Evolutionary conservation across 2,113 vertebrate species (phyloP), one percentile per base, ranked within the genome.

Genomic region (Takifugu bimaculatus): DNA sequence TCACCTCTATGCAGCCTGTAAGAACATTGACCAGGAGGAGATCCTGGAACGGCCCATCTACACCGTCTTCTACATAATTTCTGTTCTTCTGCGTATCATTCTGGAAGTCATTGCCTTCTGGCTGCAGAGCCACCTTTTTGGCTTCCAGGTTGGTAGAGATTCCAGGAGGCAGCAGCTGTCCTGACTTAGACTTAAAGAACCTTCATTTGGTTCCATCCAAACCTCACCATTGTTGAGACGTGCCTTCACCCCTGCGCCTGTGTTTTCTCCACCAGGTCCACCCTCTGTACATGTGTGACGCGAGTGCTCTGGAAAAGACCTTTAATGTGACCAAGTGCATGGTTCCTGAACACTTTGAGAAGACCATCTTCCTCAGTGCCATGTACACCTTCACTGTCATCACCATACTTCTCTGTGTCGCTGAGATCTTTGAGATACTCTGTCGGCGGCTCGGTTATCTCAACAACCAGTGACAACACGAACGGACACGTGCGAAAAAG

Each of bases 341-440:
- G 91, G 92, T 94, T 49, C 92, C 94, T 6, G 93, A 95, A 82
- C 92, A 94, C 87, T 93, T 95, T 70, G 94, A 95, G 71, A 98
- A 98, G 80, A 95, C 92, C 59, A 91, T 95, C 82, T 96, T 95
- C 84, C 93, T 94, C 77, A 93, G 93, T 70, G 93, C 92, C 68
- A 92, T 94, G 92, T 93, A 95, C 77, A 93, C 90, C 45, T 95
- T 94, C 85, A 94, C 94, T 43, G 81, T 91, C 32, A 94, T 96
- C 86, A 95, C 92, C 65, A 84, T 94, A 15, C 66, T 92, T 3
- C 87, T 95, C 74, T 93, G 92, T 57, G 65, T 92, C 47, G 92
- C 90, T 1, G 90, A 95, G 80, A 84, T 96, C 74, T 94, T 94
- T 82, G 92, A 97, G 85, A 93, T 94, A 51, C 85, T 93, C 57